Evolutionary conservation across 1,140 invertebrate genomes (phyloP).

Genomic region (Macrostomum lignano): DNA sequence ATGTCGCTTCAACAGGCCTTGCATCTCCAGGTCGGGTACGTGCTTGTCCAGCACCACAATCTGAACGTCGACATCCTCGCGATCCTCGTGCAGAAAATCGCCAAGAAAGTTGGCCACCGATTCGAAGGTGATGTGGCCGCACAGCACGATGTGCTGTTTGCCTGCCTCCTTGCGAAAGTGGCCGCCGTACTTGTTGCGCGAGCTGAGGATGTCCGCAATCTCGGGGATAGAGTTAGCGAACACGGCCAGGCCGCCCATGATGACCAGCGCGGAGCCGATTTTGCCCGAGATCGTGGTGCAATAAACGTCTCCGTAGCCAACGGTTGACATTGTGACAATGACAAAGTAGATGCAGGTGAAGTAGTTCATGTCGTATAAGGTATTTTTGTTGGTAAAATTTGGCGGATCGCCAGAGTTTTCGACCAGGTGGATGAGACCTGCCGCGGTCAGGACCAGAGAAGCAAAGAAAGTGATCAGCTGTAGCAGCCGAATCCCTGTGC

Average conservation of each 20-base stretch:
- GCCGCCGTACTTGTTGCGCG: constrained; percentile 6
- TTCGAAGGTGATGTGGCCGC: constrained; percentile 7
- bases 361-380: constrained; percentile 81
- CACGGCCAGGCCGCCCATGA: constrained; percentile 86
- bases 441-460: constrained; percentile 79
- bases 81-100: constrained; percentile 9
- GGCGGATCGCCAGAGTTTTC: constrained; percentile 83
- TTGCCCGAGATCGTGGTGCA: constrained; percentile 77
- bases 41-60: constrained; percentile 8
- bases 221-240: constrained; percentile 9
- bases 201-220: constrained; percentile 4
- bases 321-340: constrained; percentile 94
- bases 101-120: constrained; percentile 6
- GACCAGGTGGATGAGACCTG: constrained; percentile 83
- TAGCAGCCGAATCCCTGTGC: constrained; percentile 80
- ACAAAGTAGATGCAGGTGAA: constrained; percentile 94
- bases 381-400: constrained; percentile 71
- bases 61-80: constrained; percentile 4
- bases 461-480: constrained; percentile 94
- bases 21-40: constrained; percentile 3
- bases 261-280: constrained; percentile 91
- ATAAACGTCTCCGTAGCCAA: constrained; percentile 87
- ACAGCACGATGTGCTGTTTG: constrained; percentile 8
- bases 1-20: constrained; percentile 7
- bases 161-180: constrained; percentile 5